Evolutionary conservation across 2,888 invertebrate species (phyloP).

Genomic region (Apeira syringaria): DNA sequence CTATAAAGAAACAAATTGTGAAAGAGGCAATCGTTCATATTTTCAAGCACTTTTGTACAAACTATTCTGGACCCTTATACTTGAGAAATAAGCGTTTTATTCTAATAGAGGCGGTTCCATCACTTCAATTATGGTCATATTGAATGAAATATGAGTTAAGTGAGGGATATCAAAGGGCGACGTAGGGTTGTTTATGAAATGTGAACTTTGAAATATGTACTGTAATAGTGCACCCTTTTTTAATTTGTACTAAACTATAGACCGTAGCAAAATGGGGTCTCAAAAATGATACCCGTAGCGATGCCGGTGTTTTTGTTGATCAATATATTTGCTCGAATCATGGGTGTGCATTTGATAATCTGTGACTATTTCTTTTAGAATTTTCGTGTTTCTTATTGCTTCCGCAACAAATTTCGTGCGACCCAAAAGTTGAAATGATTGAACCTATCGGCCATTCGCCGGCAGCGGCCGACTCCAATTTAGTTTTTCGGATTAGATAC

Average conservation of each 20-base stretch:
- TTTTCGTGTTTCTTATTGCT: conserved; percentile 82
- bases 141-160: conserved; percentile 82
- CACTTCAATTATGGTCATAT: conserved; percentile 81
- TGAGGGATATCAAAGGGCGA: conserved; percentile 82
- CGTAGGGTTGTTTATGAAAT: conserved; percentile 74
- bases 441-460: conserved; percentile 80
- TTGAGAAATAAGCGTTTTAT: conserved; percentile 57
- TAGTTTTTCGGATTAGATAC: conserved; percentile 83
- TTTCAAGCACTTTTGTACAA: conserved; percentile 49
- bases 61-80: conserved; percentile 59
- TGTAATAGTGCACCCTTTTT: conserved; percentile 74
- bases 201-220: conserved; percentile 79
- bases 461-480: conserved; percentile 82
- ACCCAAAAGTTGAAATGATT: conserved; percentile 79
- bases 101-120: conserved; percentile 55
- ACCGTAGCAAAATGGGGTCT: conserved; percentile 71
- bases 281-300: conserved; percentile 41
- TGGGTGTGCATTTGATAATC: conserved; percentile 55
- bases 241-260: conserved; percentile 78
- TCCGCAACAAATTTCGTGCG: conserved; percentile 83
- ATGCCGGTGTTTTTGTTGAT: conserved; percentile 46
- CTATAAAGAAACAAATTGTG: conserved; percentile 82
- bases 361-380: conserved; percentile 63
- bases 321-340: conserved; percentile 50
- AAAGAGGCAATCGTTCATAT: conserved; percentile 80